Evolutionary conservation across 2,113 vertebrate species (phyloP).

Genomic region (Chinchilla lanigera): DNA sequence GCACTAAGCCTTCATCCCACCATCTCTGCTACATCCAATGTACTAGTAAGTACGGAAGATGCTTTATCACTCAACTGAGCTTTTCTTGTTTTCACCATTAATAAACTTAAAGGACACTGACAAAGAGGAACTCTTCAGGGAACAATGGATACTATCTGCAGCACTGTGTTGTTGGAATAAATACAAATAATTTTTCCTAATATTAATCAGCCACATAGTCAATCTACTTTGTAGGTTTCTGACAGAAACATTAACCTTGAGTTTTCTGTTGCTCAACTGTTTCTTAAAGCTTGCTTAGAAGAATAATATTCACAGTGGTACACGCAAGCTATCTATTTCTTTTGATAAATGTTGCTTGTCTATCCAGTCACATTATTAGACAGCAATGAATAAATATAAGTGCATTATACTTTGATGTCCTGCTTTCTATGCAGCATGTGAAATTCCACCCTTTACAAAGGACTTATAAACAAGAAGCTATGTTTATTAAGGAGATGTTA

Average conservation of each 20-base stretch:
- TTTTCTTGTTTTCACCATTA: neutral
- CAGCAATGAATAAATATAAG: neutral
- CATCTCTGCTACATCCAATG: neutral
- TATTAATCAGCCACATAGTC: neutral
- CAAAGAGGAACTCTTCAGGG: neutral
- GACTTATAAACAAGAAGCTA: neutral
- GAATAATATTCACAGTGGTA: neutral
- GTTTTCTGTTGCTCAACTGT: neutral
- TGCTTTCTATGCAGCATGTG: neutral
- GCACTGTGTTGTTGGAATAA: neutral
- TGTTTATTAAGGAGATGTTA: constrained; percentile 44
- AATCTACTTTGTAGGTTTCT: constrained; percentile 19
- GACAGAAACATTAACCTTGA: constrained; percentile 1
- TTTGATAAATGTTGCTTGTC: neutral
- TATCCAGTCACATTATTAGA: constrained; percentile 12
- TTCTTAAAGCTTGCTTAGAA: constrained; percentile 37
- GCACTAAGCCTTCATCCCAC: neutral
- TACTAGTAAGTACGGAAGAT: neutral
- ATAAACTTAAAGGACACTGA: neutral
- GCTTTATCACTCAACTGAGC: neutral
- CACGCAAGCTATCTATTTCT: neutral
- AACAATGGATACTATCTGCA: neutral
- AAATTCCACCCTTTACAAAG: constrained; percentile 42
- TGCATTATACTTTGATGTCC: neutral
- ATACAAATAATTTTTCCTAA: constrained; percentile 18